Conservation (phyloP, 2,113 vertebrate species). For the Sceloporus tristichus region DNA sequence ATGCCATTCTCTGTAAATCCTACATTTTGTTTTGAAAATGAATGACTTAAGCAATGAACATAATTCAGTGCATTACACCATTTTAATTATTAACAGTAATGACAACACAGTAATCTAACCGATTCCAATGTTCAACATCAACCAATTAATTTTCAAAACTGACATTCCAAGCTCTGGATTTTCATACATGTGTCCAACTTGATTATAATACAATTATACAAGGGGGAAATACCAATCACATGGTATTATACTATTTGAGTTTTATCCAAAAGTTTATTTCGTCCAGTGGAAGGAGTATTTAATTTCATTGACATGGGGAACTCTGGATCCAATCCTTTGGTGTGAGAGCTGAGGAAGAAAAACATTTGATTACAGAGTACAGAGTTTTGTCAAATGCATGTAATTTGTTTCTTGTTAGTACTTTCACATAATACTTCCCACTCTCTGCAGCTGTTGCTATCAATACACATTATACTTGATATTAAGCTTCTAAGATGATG, state of each 20-base stretch:
- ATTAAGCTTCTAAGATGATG: not conserved
- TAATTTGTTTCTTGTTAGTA: not conserved
- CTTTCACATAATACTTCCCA: not conserved
- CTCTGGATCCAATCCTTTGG: not conserved
- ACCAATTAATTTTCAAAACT: no score
- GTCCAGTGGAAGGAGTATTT: not conserved
- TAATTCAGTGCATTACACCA: no score
- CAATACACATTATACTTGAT: not conserved
- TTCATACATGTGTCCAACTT: not conserved
- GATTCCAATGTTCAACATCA: no score
- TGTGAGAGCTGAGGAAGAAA: not conserved
- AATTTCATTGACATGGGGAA: not conserved
- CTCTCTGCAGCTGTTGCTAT: not conserved
- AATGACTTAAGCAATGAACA: no score
- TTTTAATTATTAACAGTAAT: no score
- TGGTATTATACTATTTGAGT: not conserved
- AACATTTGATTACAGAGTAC: not conserved
- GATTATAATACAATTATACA: not conserved
- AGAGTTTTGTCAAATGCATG: not conserved
- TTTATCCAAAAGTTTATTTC: not conserved
- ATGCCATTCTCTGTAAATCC: no score
- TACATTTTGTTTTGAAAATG: no score
- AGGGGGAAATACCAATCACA: not conserved
- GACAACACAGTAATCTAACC: no score
- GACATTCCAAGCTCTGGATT: not conserved